These are phyloP conservation scores for Volucella bombylans DNA, from an alignment of 2,888 invertebrate genomes.

Conservation along the genomic window DNA sequence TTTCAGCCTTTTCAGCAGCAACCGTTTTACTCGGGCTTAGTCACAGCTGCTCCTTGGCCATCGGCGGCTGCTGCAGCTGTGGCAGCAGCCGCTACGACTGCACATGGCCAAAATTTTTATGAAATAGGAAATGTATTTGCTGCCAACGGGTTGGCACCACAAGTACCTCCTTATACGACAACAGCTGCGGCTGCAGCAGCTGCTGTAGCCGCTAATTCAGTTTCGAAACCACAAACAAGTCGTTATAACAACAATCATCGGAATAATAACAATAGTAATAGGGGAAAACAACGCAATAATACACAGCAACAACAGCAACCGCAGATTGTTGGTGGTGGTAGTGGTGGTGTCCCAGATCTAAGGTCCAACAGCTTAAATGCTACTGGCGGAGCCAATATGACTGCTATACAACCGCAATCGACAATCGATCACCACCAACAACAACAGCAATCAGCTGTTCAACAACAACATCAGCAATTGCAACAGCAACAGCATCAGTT, in stretches of 20 bases:
- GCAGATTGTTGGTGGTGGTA: constrained; percentile 55
- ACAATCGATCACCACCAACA: constrained; percentile 78
- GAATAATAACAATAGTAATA: constrained; percentile 79
- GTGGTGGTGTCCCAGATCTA: constrained; percentile 72
- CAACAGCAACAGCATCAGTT: constrained; percentile 77
- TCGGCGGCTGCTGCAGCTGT: constrained; percentile 81
- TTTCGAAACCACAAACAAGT: constrained; percentile 69
- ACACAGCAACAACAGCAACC: constrained; percentile 75
- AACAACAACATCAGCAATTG: constrained; percentile 77
- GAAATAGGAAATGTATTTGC: constrained; percentile 88
- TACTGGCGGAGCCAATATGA: constrained; percentile 49
- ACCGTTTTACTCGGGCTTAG: constrained; percentile 86
- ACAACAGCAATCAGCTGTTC: constrained; percentile 74
- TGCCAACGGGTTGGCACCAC: constrained; percentile 88
- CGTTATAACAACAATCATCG: constrained; percentile 80
- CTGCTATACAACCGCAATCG: constrained; percentile 74
- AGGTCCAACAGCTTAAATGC: constrained; percentile 70
- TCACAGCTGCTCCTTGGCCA: constrained; percentile 83
- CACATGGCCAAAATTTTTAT: constrained; percentile 84
- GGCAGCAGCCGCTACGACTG: constrained; percentile 81
- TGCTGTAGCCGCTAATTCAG: constrained; percentile 74
- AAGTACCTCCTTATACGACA: constrained; percentile 84
- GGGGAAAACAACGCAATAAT: constrained; percentile 80
- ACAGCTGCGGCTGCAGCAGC: constrained; percentile 77
- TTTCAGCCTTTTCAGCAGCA: constrained; percentile 85